phyloP scores from a whole-genome alignment of 2,113 vertebrate genomes.

The Cyphomyrus plagiostoma region DNA sequence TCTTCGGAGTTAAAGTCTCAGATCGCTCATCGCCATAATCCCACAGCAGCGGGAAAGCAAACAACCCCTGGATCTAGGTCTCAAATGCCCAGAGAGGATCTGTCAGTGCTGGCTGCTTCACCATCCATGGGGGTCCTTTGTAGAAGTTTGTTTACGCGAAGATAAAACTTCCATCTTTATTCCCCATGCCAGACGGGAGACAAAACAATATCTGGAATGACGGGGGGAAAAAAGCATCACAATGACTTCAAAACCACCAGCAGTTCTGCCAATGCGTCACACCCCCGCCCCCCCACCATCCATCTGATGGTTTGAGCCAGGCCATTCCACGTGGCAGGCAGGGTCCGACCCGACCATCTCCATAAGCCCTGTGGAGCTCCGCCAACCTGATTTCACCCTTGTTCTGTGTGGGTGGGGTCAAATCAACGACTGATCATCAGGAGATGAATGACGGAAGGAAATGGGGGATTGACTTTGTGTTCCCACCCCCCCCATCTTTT shows the following conservation, averaged over 20 bases:
- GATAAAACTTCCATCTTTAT: constrained; percentile 15
- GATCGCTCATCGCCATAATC: not conserved
- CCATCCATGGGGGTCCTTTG: constrained; percentile 3
- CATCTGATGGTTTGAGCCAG: not conserved
- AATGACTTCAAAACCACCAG: constrained; percentile 14
- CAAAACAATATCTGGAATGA: constrained; percentile 12
- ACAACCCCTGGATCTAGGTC: not conserved
- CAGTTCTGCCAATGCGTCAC: not conserved
- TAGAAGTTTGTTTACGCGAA: constrained; percentile 13
- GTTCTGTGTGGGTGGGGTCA: not conserved
- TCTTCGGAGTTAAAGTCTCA: not conserved
- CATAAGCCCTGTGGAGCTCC: not conserved
- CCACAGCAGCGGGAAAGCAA: not conserved
- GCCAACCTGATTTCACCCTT: not conserved
- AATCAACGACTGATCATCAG: constrained; percentile 12
- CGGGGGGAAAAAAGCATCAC: not conserved
- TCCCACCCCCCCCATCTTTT: too few relatives aligned
- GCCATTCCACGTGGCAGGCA: not conserved
- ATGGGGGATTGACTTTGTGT: constrained; percentile 6
- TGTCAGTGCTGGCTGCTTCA: not conserved
- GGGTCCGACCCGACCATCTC: not conserved
- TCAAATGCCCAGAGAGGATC: constrained; percentile 8
- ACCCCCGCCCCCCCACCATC: not conserved
- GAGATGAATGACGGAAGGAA: constrained; percentile 2
- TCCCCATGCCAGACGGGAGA: not conserved